phyloP scores from a whole-genome alignment of 2,797 vertebrate genomes.

The Saxicola maurus region DNA sequence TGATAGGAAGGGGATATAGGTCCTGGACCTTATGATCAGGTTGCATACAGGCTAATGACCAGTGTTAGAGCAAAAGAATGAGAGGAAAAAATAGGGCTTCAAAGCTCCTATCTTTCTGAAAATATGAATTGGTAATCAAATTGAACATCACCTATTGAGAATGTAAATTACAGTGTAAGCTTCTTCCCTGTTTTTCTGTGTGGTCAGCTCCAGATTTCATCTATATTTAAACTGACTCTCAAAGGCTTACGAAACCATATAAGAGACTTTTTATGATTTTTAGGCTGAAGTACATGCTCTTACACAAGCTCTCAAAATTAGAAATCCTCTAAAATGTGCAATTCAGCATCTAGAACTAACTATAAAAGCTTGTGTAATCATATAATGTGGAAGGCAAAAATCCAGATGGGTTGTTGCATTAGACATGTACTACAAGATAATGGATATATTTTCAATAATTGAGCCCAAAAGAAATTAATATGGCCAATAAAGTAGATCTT shows the following conservation, averaged over 20 bases:
- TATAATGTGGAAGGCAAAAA: background rate
- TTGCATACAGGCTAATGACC: background rate
- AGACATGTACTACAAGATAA: background rate
- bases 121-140: background rate
- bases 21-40: background rate
- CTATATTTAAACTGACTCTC: background rate
- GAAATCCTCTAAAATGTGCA: background rate
- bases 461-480: background rate
- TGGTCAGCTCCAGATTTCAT: background rate
- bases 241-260: background rate
- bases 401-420: accelerated
- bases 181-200: background rate
- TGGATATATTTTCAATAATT: background rate
- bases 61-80: background rate
- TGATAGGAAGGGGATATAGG: accelerated
- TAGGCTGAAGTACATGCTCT: background rate
- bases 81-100: accelerated
- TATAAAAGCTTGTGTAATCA: accelerated
- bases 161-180: background rate
- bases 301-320: background rate
- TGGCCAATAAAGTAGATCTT: background rate
- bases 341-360: background rate
- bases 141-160: background rate
- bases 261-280: background rate
- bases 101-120: background rate